These are phyloP conservation scores for Archaeoteleia sp. DNA, from an alignment of 2,888 invertebrate genomes.

Conservation along the genomic window DNA sequence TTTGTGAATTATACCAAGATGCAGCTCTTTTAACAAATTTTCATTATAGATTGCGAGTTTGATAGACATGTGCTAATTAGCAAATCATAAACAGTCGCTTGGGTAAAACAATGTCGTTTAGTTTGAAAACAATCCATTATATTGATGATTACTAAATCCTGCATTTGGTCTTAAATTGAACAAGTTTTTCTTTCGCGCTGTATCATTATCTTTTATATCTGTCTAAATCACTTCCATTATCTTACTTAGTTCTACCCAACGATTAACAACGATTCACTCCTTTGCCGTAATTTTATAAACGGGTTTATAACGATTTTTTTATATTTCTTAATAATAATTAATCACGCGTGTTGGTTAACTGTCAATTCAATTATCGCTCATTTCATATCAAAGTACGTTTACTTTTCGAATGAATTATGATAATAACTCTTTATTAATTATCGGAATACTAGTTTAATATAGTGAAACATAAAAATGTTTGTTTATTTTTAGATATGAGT, in stretches of 20 bases:
- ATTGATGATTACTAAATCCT: not conserved
- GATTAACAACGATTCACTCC: not conserved
- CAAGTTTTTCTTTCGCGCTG: not conserved
- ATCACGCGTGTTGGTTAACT: not conserved
- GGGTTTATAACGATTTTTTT: not conserved
- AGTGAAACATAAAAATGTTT: too few relatives aligned
- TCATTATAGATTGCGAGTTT: not conserved
- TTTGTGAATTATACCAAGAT: constrained; percentile 1
- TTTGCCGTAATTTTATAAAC: not conserved
- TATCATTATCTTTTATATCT: constrained; percentile 1
- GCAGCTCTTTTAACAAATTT: not conserved
- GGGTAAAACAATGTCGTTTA: constrained; percentile 1
- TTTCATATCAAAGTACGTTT: too few relatives aligned
- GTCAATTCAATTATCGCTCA: not conserved
- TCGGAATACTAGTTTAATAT: too few relatives aligned
- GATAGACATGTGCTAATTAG: constrained; percentile 7
- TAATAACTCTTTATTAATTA: too few relatives aligned
- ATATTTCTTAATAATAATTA: too few relatives aligned
- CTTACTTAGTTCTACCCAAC: not conserved
- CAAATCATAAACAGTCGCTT: not conserved
- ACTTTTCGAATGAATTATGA: too few relatives aligned
- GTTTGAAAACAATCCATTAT: constrained; percentile 7
- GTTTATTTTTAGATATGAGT: too few relatives aligned
- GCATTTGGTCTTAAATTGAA: constrained; percentile 1
- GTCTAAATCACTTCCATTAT: not conserved